Evolutionary conservation across 2,888 invertebrate genomes (phyloP).

Genomic region (Furcula furcula): DNA sequence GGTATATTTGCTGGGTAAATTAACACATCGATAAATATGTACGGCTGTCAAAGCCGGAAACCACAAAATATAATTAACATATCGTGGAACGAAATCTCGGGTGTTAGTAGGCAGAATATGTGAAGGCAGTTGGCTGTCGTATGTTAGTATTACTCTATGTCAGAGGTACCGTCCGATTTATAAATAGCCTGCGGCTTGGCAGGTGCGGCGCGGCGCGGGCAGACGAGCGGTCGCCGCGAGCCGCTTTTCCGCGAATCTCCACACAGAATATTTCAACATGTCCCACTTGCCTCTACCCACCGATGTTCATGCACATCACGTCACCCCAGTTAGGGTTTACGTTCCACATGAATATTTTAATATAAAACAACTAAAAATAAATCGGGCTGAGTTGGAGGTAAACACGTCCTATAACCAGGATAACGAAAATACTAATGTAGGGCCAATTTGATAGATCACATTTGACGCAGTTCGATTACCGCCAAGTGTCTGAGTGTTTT

Average conservation of each 20-base stretch:
- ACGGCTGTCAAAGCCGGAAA: not conserved
- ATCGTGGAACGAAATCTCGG: not conserved
- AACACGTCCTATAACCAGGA: no score
- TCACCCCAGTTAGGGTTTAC: not conserved
- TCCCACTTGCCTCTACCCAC: slow-evolving; percentile 14
- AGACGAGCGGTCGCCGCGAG: slow-evolving; percentile 75
- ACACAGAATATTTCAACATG: slow-evolving; percentile 29
- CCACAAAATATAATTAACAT: not conserved
- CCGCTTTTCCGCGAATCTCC: slow-evolving; percentile 69
- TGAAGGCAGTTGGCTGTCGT: slow-evolving; percentile 17
- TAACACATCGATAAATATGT: not conserved
- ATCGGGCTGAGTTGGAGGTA: not conserved
- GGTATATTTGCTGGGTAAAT: not conserved
- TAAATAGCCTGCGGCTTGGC: slow-evolving; percentile 70
- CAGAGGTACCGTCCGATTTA: slow-evolving; percentile 67
- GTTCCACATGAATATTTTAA: not conserved
- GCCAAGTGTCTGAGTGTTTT: no score
- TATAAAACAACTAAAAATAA: not conserved
- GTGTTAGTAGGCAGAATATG: slow-evolving; percentile 18
- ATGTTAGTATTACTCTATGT: slow-evolving; percentile 54
- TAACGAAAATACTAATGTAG: no score
- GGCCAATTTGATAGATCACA: no score
- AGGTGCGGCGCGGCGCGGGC: slow-evolving; percentile 58
- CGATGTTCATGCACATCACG: not conserved
- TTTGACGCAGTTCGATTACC: no score